A percentile compares a stretch with the other conserved stretches of the same genome.
These are phyloP conservation scores for Anisognathus igniventris DNA, from an alignment of 2,797 vertebrate genomes.

Conservation along the genomic window DNA sequence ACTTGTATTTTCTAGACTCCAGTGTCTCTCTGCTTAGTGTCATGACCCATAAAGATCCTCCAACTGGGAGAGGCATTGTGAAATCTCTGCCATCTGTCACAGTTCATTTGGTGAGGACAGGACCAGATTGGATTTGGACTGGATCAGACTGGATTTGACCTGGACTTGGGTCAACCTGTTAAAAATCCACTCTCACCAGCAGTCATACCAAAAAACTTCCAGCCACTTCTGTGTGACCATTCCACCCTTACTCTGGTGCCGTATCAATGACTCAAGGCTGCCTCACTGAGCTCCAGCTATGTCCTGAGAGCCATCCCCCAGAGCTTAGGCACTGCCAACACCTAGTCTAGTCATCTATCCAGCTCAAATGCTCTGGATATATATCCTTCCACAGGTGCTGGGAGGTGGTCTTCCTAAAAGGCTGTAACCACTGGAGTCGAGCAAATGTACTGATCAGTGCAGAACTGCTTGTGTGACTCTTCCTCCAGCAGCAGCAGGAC, in stretches of 20 bases:
- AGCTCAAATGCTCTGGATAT: not conserved
- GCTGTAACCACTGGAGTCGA: not conserved
- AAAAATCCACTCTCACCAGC: not conserved
- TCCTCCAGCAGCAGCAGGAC: not conserved
- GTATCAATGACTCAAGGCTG: rapidly evolving
- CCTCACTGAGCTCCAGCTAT: rapidly evolving
- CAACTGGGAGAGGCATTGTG: not conserved
- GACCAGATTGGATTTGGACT: not conserved
- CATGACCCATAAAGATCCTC: not conserved
- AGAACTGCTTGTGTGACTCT: not conserved
- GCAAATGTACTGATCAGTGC: not conserved
- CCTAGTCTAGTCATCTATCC: not conserved
- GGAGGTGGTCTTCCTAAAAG: not conserved
- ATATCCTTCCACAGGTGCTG: not conserved
- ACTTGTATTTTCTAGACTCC: not conserved
- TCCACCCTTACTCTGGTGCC: not conserved
- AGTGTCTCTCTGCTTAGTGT: not conserved
- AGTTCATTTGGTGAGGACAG: not conserved
- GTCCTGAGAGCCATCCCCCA: not conserved
- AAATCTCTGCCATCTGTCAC: not conserved
- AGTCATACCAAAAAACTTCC: not conserved
- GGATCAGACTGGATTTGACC: not conserved
- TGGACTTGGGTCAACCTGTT: not conserved
- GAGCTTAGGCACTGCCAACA: not conserved
- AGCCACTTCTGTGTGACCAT: rapidly evolving